Base-by-base conservation (phyloP, 2,113 vertebrate genomes). In the Larimichthys crocea region DNA sequence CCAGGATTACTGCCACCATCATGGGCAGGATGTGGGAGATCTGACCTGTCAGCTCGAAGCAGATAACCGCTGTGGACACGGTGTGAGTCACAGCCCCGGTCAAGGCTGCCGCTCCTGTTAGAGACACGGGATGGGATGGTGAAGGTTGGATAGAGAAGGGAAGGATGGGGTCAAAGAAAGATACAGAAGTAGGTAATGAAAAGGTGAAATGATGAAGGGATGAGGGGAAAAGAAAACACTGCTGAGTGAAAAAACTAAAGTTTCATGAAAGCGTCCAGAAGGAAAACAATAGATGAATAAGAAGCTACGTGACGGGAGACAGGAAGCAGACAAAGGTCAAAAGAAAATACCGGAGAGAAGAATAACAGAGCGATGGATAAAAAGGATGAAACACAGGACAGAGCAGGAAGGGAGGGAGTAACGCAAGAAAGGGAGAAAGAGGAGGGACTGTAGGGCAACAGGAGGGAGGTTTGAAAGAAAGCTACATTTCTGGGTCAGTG, bases 1-100 rank as follows among this genome's bases (percentile, higher is more conserved):
- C 97, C 83, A 99, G 94, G 78, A 99, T 99, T 70, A 99, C 98
- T 14, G 98, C 97, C 90, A 98, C 97, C 96, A 99, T 98, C 97
- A 99, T 99, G 75, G 98, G 98, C 26, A 99, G 95, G 92, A 99
- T 98, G 93, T 99, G 97, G 24, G 97, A 96, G 79, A 99, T 99
- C 94, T 99, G 97, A 16, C 98, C 98, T 0, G 97, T 99, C 90
- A 99, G 90, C 91, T 99, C 98, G 0, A 99, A 98, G 95, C 98
- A 99, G 90, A 99, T 99, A 57, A 99, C 98, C 0, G 98, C 98
- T 0, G 98, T 99, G 90, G 98, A 99, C 59, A 99, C 97, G 0
- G 98, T 98, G 92, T 99, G 98, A 78, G 97, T 98, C 83, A 99
- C 97, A 0, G 98, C 98, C 0, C 97, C 98, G 0, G 97, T 97